Conservation (phyloP, 2,797 vertebrate genomes). For the Eidolon dupreanum region DNA sequence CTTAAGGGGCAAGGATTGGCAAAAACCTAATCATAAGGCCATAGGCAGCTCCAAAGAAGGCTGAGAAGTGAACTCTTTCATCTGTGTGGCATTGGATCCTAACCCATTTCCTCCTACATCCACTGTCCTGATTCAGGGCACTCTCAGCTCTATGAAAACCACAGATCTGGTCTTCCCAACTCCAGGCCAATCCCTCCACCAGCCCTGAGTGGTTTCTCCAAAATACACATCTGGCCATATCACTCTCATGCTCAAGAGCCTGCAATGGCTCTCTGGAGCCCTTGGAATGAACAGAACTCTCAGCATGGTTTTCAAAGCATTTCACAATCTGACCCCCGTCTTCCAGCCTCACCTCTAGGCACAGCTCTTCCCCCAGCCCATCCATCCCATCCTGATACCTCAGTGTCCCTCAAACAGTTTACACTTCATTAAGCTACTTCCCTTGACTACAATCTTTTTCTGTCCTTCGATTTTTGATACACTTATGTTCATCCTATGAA, state of each 20-base stretch:
- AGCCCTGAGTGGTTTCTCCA: background rate
- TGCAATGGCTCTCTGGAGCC: background rate
- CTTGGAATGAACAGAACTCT: background rate
- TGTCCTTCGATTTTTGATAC: background rate
- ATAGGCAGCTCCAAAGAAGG: background rate
- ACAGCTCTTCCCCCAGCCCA: background rate
- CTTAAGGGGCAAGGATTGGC: background rate
- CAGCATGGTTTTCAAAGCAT: background rate
- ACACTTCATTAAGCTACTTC: background rate
- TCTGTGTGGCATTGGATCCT: background rate
- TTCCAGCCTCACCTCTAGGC: background rate
- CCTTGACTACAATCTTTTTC: background rate
- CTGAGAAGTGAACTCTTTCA: background rate
- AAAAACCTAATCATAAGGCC: background rate
- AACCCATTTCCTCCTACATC: background rate
- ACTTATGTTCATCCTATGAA: background rate
- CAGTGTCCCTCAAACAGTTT: background rate
- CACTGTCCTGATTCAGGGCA: background rate
- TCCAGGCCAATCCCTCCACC: background rate
- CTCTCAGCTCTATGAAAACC: background rate
- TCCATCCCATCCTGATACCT: background rate
- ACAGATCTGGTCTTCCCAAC: background rate
- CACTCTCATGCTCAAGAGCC: background rate
- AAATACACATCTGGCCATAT: background rate
- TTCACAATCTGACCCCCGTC: background rate